Evolutionary conservation across 2,888 invertebrate genomes (phyloP).

Genomic region (Carterocephalus palaemon): DNA sequence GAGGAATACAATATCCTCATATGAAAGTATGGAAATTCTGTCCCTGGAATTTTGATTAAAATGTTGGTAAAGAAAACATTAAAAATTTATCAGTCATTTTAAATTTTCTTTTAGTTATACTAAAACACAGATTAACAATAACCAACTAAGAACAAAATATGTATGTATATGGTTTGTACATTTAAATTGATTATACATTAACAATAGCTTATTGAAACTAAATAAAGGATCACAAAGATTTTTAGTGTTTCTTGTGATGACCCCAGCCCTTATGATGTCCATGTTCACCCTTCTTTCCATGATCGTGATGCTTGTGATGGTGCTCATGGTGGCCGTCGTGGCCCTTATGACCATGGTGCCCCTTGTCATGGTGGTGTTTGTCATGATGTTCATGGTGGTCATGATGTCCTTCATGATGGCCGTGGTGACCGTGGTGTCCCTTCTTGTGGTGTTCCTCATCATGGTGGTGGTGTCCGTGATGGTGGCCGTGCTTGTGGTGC

Average conservation of each 20-base stretch:
- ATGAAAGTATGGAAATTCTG: too few species aligned
- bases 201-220: conserved; percentile 32
- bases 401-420: conserved; percentile 86
- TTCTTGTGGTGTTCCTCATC: conserved; percentile 89
- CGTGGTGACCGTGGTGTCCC: conserved; percentile 87
- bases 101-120: background rate
- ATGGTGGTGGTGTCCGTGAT: conserved; percentile 85
- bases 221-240: conserved; percentile 10
- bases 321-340: conserved; percentile 87
- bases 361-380: conserved; percentile 88
- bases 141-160: too few species aligned
- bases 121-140: conserved; percentile 24
- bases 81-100: background rate
- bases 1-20: too few species aligned
- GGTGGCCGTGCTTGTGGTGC: conserved; percentile 87
- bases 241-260: conserved; percentile 74
- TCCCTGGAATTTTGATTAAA: too few species aligned
- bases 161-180: too few species aligned
- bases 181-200: conserved; percentile 30
- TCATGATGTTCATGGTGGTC: conserved; percentile 89
- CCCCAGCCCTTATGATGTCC: conserved; percentile 86
- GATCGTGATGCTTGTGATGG: conserved; percentile 84
- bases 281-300: conserved; percentile 88
- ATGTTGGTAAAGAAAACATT: too few species aligned
- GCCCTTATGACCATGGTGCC: conserved; percentile 88